Evolutionary conservation across 2,888 invertebrate genomes (phyloP), one percentile per base, ranked within the genome.

Genomic region (Tethea ocularis): DNA sequence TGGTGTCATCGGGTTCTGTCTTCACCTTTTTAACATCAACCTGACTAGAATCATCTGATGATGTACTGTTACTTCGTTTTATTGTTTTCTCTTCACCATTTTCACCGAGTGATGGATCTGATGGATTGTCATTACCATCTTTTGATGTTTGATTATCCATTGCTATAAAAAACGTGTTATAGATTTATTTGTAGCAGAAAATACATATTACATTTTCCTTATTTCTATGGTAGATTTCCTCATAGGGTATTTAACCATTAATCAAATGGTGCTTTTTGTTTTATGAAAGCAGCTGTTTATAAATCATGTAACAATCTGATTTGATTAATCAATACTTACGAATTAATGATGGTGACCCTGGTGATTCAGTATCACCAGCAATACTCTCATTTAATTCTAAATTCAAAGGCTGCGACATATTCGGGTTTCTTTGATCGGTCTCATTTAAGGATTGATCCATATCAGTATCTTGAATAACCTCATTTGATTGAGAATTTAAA

Each of bases 1-100:
- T 52, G 33, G 56, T 53, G 24, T 65, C 61, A 51, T 56, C 68
- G 23, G 71, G 61, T 51, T 81, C 78, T 36, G 61, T 74, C 68
- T 86, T 88, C 0, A 82, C 66, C 62, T 75, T 88, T 62, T 89
- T 89, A 4, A 70, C 59, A 58, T 70, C 72, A 57, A 57, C 65
- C 51, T 33, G 61, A 62, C 54, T 63, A 13, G n/a, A 1, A 38
- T 60, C 64, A 17, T 69, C 67, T 38, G 61, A 62, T 58, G 77
- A 75, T 38, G 75, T 78, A 56, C 67, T 54, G 17, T 33, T 38
- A 38, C 88, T 78, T 68, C 88, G 88, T 8, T 53, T 52, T 54
- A 77, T 61, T 51, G 73, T 58, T 51, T 60, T 64, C 26, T 59
- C n/a, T 56, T 52, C 54, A 20, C 15, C 22, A 20, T 17, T 20